Conservation (phyloP, 2,888 invertebrate species). For the Boloria selene region DNA sequence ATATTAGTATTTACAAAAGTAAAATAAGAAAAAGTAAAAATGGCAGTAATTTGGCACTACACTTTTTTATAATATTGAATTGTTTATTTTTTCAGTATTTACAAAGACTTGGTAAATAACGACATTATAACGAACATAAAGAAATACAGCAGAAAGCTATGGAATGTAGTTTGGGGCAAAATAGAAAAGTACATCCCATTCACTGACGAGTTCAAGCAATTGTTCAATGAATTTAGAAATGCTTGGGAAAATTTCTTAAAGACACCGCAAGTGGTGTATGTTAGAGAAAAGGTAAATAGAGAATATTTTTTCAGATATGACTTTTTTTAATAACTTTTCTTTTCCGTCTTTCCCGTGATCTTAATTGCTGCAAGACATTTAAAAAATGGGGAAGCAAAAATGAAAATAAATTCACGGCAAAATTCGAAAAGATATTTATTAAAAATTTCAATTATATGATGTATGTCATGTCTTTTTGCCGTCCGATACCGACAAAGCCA, state of each 20-base stretch:
- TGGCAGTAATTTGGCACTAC: too few species aligned
- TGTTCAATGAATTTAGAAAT: constrained; percentile 68
- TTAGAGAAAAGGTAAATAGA: constrained; percentile 64
- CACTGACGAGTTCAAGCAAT: constrained; percentile 67
- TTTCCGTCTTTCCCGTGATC: too few species aligned
- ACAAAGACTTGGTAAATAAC: constrained; percentile 89
- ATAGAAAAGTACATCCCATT: constrained; percentile 74
- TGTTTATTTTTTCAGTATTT: constrained; percentile 75
- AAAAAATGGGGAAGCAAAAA: too few species aligned
- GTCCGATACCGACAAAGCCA: too few species aligned
- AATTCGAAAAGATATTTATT: too few species aligned
- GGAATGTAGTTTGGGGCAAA: constrained; percentile 77
- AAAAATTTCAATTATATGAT: too few species aligned
- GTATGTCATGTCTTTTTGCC: too few species aligned
- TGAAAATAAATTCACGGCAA: too few species aligned
- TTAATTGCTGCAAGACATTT: too few species aligned
- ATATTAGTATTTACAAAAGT: background rate
- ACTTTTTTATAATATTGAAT: background rate
- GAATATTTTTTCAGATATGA: background rate
- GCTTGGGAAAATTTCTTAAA: constrained; percentile 72
- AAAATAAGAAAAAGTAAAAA: too few species aligned
- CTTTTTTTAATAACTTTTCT: too few species aligned
- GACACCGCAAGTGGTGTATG: constrained; percentile 71
- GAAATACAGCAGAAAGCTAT: constrained; percentile 87
- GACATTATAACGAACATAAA: constrained; percentile 90